These are phyloP conservation scores for Lepidocyrtoides sp. DNA, from an alignment of 2,888 invertebrate genomes.

Conservation along the genomic window DNA sequence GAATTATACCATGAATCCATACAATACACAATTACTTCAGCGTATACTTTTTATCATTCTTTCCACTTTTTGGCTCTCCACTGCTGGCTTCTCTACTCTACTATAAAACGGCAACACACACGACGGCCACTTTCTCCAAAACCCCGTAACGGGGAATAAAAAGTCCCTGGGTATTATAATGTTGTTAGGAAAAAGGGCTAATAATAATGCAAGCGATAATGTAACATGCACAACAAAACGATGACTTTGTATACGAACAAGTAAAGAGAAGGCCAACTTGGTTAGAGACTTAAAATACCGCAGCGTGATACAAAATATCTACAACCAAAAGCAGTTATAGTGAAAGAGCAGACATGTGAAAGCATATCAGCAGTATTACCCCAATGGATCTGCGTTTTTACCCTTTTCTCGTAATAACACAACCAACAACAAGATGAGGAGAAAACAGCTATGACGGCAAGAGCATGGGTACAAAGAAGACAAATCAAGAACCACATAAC, in stretches of 20 bases:
- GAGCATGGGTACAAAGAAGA: neutral
- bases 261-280: conserved; percentile 37
- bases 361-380: conserved; percentile 40
- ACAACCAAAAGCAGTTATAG: conserved; percentile 25
- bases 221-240: neutral
- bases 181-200: conserved; percentile 70
- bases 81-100: neutral
- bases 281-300: conserved; percentile 64
- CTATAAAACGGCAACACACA: neutral
- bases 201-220: conserved; percentile 43
- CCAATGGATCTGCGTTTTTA: conserved; percentile 39
- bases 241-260: conserved; percentile 22
- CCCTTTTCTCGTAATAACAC: conserved; percentile 38
- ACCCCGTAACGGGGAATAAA: conserved; percentile 66
- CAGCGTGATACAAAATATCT: conserved; percentile 38
- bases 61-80: conserved; percentile 14
- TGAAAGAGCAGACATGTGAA: conserved; percentile 36
- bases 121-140: conserved; percentile 48
- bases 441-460: neutral
- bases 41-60: neutral
- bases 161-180: conserved; percentile 66
- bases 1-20: neutral
- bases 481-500: conserved; percentile 23
- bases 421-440: conserved; percentile 21
- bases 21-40: conserved; percentile 27